phyloP scores from a whole-genome alignment of 2,888 invertebrate species.

The Cataglyphis albicans region DNA sequence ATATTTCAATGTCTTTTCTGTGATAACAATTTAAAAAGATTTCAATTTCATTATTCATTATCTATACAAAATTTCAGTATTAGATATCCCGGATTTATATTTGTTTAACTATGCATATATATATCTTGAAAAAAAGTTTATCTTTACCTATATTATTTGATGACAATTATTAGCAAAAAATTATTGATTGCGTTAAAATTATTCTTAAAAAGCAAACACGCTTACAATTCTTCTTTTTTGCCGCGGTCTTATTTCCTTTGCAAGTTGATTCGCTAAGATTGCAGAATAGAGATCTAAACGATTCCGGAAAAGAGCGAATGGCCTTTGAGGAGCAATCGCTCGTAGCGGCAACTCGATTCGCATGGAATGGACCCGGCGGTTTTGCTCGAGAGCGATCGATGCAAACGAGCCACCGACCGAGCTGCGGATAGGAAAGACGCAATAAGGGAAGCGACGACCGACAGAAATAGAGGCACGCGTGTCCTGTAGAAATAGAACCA shows the following conservation, averaged over 20 bases:
- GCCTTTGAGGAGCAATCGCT: conserved; percentile 59
- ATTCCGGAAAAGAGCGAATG: background rate
- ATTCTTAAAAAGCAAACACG: background rate
- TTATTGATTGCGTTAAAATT: background rate
- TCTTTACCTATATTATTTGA: too few species aligned
- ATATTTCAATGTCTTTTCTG: background rate
- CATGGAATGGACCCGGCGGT: conserved; percentile 58
- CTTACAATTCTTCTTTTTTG: background rate
- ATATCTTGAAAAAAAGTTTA: background rate
- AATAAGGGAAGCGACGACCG: conserved; percentile 54
- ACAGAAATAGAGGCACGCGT: conserved; percentile 27
- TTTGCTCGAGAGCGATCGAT: conserved; percentile 63
- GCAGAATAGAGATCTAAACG: conserved; percentile 34
- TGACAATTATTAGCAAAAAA: background rate
- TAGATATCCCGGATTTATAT: background rate
- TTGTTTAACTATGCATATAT: background rate
- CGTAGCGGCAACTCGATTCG: conserved; percentile 66
- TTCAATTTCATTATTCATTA: background rate
- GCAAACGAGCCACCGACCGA: conserved; percentile 52
- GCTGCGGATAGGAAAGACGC: conserved; percentile 62
- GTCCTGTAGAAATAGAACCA: conserved; percentile 48
- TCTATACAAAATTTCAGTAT: background rate
- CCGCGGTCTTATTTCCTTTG: background rate
- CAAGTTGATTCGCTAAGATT: conserved; percentile 10
- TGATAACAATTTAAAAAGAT: background rate